phyloP scores from a whole-genome alignment of 1,140 invertebrate species.

The Sinella curviseta region DNA sequence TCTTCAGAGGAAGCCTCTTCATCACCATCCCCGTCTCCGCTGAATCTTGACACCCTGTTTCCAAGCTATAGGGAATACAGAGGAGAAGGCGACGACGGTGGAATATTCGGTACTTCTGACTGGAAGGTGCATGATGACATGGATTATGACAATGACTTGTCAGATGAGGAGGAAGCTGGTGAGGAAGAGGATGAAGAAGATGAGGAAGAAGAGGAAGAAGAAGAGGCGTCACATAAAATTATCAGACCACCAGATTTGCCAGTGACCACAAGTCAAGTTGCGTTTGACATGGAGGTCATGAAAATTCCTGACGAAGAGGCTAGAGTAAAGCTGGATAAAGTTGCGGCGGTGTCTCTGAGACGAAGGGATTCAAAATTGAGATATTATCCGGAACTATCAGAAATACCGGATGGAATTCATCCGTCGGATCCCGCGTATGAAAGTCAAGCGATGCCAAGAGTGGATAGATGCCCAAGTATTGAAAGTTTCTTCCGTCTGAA shows the following conservation, averaged over 20 bases:
- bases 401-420: background rate
- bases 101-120: background rate
- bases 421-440: background rate
- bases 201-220: background rate
- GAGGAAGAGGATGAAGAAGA: background rate
- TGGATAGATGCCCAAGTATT: slow-evolving; percentile 20
- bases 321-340: background rate
- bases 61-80: background rate
- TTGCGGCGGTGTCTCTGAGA: background rate
- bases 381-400: background rate
- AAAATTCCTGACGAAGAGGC: background rate
- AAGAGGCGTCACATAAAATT: too few relatives aligned
- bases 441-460: background rate
- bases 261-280: background rate
- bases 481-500: slow-evolving; percentile 39
- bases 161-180: background rate
- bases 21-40: background rate
- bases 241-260: background rate
- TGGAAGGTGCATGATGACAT: background rate
- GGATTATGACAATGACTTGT: background rate
- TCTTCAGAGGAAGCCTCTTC: too few relatives aligned
- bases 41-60: background rate
- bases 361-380: background rate
- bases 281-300: background rate
- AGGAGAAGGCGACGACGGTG: background rate